Evolutionary conservation across 2,888 invertebrate species (phyloP), one percentile per base, ranked within the genome.

Genomic region (Epiblema foenella): DNA sequence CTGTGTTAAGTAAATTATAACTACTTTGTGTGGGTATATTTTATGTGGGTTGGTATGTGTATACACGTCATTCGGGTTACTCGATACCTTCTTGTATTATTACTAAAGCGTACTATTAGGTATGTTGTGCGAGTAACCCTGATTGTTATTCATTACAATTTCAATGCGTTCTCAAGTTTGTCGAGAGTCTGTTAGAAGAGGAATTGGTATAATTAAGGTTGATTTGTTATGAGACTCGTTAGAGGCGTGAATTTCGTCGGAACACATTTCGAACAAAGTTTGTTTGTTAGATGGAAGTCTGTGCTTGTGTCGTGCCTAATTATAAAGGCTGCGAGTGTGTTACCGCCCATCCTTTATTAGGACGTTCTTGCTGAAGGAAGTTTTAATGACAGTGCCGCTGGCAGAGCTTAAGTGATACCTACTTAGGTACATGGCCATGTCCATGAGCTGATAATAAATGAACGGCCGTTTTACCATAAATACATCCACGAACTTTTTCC

Each of bases 201-300:
- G 79, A 81, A 79, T 86, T 83, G 82, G 82, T 86, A 24, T 24
- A 83, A 85, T 86, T 82, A 82, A 83, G 81, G 84, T 85, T 83
- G 82, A 83, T 86, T 85, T 84, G 84, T 83, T 81, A 81, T 81
- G 78, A 75, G 77, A 83, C 79, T 84, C 82, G 85, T 87, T 82
- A 83, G 79, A 79, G 69, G 75, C 74, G 77, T 74, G 76, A 81
- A 83, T 80, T 78, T 84, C 79, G 79, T 78, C 74, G 75, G 74
- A 80, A 83, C 77, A 80, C 82, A 82, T 81, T 85, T 79, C 76
- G 77, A 77, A 77, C 75, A 74, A 79, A 85, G 80, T 82, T 84
- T 83, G 77, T 77, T 77, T 73, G 73, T 73, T 77, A 77, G 79
- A 81, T 77, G 75, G 72, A 76, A 79, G 78, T 77, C 80, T 79